Conservation (phyloP, 2,888 invertebrate species). For the Endomychus coccineus region DNA sequence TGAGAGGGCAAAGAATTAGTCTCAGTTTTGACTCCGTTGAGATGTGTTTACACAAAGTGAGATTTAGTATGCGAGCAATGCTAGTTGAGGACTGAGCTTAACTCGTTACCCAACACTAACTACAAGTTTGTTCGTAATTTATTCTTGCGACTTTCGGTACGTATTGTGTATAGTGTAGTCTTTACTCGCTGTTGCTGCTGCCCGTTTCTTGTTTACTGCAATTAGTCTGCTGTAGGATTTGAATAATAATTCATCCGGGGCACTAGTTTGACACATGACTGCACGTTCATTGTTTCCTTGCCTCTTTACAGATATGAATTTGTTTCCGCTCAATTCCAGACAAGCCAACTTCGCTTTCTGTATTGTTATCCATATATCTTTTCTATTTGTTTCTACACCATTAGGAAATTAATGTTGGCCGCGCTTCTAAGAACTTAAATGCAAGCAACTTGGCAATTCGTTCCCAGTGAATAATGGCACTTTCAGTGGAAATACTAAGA, state of each 20-base stretch:
- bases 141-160: slow-evolving; percentile 37
- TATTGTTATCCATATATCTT: too few relatives aligned
- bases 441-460: too few relatives aligned
- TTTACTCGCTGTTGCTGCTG: slow-evolving; percentile 28
- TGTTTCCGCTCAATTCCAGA: too few relatives aligned
- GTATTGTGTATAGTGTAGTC: slow-evolving; percentile 19
- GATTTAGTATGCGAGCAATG: slow-evolving; percentile 38
- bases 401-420: too few relatives aligned
- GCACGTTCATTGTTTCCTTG: too few relatives aligned
- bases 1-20: neutral
- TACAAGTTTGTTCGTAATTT: slow-evolving; percentile 37
- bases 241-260: slow-evolving; percentile 39
- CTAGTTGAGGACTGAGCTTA: slow-evolving; percentile 27
- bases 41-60: slow-evolving; percentile 41
- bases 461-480: too few relatives aligned
- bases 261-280: slow-evolving; percentile 37
- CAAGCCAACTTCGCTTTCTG: too few relatives aligned
- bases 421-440: too few relatives aligned
- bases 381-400: too few relatives aligned
- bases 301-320: too few relatives aligned
- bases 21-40: slow-evolving; percentile 35
- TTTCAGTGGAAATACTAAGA: too few relatives aligned
- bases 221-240: slow-evolving; percentile 39
- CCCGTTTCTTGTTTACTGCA: slow-evolving; percentile 40
- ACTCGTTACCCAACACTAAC: neutral